Base-by-base conservation (phyloP, 1,140 invertebrate genomes). In the Musca vetustissima region DNA sequence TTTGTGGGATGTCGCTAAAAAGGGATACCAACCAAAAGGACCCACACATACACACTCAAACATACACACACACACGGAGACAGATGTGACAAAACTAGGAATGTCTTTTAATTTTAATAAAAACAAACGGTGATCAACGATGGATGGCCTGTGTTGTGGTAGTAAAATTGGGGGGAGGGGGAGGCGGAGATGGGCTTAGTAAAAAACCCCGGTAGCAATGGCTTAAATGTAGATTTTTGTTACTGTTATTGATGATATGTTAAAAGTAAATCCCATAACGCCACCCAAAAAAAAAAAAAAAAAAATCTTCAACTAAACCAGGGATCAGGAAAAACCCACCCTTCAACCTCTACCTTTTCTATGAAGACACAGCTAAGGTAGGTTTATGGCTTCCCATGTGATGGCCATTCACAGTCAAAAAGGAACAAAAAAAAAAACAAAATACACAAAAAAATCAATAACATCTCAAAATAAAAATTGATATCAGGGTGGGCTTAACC, bases 31-130 rank as follows among this genome's bases (percentile, higher is more conserved):
- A 24, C 21, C n/a, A 55, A 55, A 21, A 19, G 25, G 17, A 59
- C 14, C 14, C 55, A 6, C 15, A 14, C 13, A 59, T 1, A 4
- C 24, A 14, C 55, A 4, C 15, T n/a, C n/a, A n/a, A n/a, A n/a
- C n/a, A n/a, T n/a, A n/a, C n/a, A n/a, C n/a, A 61, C 24, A n/a
- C 24, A 28, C 3, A 28, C 55, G 32, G 2, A 28, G 9, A 52
- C 17, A 52, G 49, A 52, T 19, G 21, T 52, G 17, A 21, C 9
- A 52, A 52, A 22, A 52, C 49, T 19, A 52, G 28, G 36, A 61
- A 61, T 43, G 57, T 61, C 15, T 61, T 61, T 61, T 61, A 61
- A 61, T 61, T 61, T 61, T 61, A 61, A 61, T 61, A 61, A 61
- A 61, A 61, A 61, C 57, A 61, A 61, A 61, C 57, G 57, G 57